Conservation (phyloP, 2,797 vertebrate species). For the Micrastur ruficollis region DNA sequence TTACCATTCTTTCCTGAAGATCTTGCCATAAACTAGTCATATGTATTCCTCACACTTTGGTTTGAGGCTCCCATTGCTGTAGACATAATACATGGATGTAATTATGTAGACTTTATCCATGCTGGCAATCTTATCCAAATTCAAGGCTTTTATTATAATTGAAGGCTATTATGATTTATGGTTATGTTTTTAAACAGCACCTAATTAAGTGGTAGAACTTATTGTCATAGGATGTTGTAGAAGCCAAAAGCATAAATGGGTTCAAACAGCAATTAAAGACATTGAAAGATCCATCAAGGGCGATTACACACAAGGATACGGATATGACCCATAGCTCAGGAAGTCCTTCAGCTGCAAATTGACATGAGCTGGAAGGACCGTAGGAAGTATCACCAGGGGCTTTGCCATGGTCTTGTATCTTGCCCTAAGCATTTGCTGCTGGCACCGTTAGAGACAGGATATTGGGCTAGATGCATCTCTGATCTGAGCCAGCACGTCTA, state of each 20-base stretch:
- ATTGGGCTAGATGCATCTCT: not conserved
- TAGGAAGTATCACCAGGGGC: not conserved
- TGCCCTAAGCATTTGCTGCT: not conserved
- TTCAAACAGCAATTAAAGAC: not conserved
- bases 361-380: not conserved
- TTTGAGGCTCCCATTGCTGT: not conserved
- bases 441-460: not conserved
- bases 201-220: not conserved
- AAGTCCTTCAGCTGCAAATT: not conserved
- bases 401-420: not conserved
- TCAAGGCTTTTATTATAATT: not conserved
- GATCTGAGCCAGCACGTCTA: not conserved
- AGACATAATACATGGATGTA: not conserved
- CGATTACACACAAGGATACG: accelerated
- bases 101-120: not conserved
- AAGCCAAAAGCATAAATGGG: not conserved
- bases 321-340: not conserved
- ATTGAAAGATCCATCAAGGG: not conserved
- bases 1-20: not conserved
- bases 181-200: not conserved
- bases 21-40: not conserved
- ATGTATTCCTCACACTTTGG: accelerated
- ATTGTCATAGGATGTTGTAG: not conserved
- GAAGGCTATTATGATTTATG: not conserved
- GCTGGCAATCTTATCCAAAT: not conserved